These are phyloP conservation scores for Contarinia nasturtii DNA, from an alignment of 1,140 invertebrate species.

Conservation along the genomic window DNA sequence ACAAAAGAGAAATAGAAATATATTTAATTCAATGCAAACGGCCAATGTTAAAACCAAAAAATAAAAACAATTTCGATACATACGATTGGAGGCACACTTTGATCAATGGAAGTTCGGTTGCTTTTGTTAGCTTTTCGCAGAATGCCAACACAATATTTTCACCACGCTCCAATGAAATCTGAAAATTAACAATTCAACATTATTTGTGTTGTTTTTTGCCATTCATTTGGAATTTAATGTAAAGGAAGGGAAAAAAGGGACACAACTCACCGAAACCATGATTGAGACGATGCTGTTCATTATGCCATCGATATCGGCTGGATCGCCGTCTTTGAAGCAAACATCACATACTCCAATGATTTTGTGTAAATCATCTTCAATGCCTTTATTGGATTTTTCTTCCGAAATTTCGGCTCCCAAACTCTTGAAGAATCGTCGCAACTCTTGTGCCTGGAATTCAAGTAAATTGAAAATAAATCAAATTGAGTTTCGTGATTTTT, in stretches of 20 bases:
- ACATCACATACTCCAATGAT: slow-evolving; percentile 86
- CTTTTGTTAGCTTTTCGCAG: slow-evolving; percentile 85
- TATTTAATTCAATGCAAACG: not conserved
- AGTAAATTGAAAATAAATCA: slow-evolving; percentile 10
- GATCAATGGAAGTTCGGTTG: slow-evolving; percentile 63
- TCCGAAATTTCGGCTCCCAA: slow-evolving; percentile 82
- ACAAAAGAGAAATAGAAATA: not conserved
- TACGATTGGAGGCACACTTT: slow-evolving; percentile 71
- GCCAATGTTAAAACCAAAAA: slow-evolving; percentile 1
- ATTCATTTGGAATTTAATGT: no score
- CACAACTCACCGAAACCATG: slow-evolving; percentile 56
- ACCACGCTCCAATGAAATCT: slow-evolving; percentile 70
- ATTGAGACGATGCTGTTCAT: slow-evolving; percentile 85
- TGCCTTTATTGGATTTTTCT: slow-evolving; percentile 72
- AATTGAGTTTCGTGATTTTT: not conserved
- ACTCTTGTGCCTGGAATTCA: slow-evolving; percentile 71
- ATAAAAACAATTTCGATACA: no score
- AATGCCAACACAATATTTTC: slow-evolving; percentile 80
- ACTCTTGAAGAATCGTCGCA: slow-evolving; percentile 74
- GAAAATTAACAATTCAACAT: not conserved
- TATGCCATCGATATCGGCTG: slow-evolving; percentile 61
- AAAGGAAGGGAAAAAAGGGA: no score
- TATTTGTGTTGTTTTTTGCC: no score
- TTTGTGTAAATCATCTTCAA: slow-evolving; percentile 85
- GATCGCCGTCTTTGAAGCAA: slow-evolving; percentile 71